Conservation (phyloP, 2,888 invertebrate genomes). For the Macrostomum cliftonense region DNA sequence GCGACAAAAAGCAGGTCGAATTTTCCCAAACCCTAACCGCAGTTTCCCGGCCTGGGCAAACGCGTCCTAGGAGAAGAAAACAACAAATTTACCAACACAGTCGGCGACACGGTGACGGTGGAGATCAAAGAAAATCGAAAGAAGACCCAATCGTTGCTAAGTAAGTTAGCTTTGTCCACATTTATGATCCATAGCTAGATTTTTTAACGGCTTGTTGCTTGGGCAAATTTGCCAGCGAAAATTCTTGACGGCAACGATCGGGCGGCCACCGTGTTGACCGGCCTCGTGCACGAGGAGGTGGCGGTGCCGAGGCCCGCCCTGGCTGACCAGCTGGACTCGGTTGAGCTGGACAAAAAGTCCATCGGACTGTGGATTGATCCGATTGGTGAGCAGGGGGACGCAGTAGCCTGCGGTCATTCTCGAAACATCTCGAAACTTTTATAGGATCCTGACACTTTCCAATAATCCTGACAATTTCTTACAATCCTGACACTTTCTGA, state of each 20-base stretch:
- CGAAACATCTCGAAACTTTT: no score
- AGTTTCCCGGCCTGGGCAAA: conserved; percentile 52
- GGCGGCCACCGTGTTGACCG: conserved; percentile 54
- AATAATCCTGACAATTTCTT: no score
- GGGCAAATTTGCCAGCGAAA: conserved; percentile 20
- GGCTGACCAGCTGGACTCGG: conserved; percentile 1
- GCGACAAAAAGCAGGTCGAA: no score
- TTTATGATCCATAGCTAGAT: no score
- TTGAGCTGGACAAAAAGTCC: conserved; percentile 31
- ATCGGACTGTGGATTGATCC: conserved; percentile 86
- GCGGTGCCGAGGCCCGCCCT: conserved; percentile 8
- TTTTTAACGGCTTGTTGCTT: no score
- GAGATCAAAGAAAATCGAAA: conserved; percentile 44
- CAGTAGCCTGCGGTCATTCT: no score
- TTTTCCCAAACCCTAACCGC: conserved; percentile 9
- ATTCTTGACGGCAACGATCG: conserved; percentile 51
- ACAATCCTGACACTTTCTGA: no score
- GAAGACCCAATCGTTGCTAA: no score
- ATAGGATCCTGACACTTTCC: no score
- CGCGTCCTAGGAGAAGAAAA: conserved; percentile 59
- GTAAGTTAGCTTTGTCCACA: no score
- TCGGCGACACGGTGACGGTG: conserved; percentile 52
- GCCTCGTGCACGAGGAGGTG: conserved; percentile 53
- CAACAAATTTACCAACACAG: conserved; percentile 52
- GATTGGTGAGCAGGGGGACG: conserved; percentile 51